These are phyloP conservation scores for Urocyon cinereoargenteus DNA, from an alignment of 2,797 vertebrate genomes.

Conservation along the genomic window DNA sequence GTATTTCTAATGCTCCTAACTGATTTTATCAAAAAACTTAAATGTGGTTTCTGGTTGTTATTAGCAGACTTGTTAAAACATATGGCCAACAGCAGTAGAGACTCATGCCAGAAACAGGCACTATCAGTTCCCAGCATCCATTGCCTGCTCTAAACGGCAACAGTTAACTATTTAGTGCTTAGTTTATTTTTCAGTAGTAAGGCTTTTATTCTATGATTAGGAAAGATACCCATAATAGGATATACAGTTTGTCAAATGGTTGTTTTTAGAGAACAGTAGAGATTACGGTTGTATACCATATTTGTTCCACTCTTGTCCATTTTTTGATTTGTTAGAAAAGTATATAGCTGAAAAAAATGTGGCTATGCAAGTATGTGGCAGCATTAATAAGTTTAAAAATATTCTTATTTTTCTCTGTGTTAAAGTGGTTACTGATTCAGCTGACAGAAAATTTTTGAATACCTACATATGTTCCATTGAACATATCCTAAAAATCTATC, in stretches of 20 bases:
- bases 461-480: neutral
- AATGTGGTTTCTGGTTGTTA: constrained; percentile 85
- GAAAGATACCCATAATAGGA: constrained; percentile 63
- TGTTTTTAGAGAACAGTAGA: constrained; percentile 49
- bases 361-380: neutral
- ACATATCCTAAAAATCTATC: constrained; percentile 18
- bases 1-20: constrained; percentile 79
- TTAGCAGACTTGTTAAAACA: constrained; percentile 84
- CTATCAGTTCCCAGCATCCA: constrained; percentile 63
- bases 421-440: neutral
- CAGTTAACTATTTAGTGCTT: constrained; percentile 69
- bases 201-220: constrained; percentile 47
- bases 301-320: constrained; percentile 45
- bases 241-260: constrained; percentile 59
- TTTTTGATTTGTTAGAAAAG: constrained; percentile 67
- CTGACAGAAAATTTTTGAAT: constrained; percentile 32
- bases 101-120: constrained; percentile 58
- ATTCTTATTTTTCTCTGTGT: constrained; percentile 6
- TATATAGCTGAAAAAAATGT: constrained; percentile 24
- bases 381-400: neutral
- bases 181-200: constrained; percentile 70
- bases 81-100: constrained; percentile 82
- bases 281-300: constrained; percentile 32
- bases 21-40: constrained; percentile 82
- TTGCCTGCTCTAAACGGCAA: constrained; percentile 75